These are phyloP conservation scores for Ophioninae sp. DNA, from an alignment of 2,888 invertebrate species.

Conservation along the genomic window DNA sequence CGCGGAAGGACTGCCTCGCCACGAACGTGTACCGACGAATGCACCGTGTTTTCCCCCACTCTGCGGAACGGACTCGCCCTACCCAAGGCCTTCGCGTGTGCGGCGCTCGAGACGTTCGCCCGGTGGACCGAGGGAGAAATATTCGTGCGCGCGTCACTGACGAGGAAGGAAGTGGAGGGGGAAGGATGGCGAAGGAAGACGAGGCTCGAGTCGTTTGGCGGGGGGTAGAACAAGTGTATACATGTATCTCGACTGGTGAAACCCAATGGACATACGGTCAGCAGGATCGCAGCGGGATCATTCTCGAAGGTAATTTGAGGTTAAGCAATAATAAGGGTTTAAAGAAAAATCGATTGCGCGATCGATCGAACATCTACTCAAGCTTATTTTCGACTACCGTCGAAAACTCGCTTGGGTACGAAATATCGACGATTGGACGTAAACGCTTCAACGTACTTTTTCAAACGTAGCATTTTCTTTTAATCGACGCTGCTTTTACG, in stretches of 20 bases:
- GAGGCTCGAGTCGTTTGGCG: too few relatives aligned
- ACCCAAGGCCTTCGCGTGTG: conserved; percentile 22
- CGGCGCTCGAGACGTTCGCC: conserved; percentile 21
- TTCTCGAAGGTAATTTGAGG: too few relatives aligned
- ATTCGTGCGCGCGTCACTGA: conserved; percentile 7
- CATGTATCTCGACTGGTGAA: neutral
- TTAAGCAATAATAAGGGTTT: neutral
- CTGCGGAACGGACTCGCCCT: conserved; percentile 44
- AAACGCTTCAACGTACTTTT: too few relatives aligned
- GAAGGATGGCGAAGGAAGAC: too few relatives aligned
- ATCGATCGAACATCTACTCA: neutral
- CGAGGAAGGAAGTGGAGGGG: neutral
- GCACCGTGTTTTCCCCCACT: conserved; percentile 44
- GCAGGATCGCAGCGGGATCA: neutral
- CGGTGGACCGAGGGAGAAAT: conserved; percentile 32
- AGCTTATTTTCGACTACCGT: too few relatives aligned
- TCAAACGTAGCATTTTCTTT: too few relatives aligned
- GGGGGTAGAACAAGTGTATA: neutral
- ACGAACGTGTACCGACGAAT: conserved; percentile 13
- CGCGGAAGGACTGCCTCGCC: conserved; percentile 75
- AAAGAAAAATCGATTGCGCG: neutral
- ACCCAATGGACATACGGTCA: neutral
- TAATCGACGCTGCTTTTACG: too few relatives aligned
- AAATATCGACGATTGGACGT: too few relatives aligned
- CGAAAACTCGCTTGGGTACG: too few relatives aligned